phyloP scores from a whole-genome alignment of 1,140 invertebrate species.

The Pachyrhynchus sulphureomaculatus region DNA sequence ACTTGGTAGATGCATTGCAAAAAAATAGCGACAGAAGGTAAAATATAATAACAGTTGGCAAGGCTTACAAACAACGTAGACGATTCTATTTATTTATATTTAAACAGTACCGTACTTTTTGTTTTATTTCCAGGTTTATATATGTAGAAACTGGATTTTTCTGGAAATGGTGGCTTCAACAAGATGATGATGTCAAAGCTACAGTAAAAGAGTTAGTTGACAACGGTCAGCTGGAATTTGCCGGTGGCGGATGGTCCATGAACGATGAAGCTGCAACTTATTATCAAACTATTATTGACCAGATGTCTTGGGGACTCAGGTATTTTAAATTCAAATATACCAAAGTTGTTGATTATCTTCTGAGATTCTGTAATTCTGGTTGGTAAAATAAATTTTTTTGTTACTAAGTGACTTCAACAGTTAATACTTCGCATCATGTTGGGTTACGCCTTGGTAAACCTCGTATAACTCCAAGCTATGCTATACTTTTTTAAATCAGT shows the following conservation, averaged over 20 bases:
- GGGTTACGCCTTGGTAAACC: too few relatives aligned
- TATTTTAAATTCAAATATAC: too few relatives aligned
- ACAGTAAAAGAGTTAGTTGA: constrained; percentile 51
- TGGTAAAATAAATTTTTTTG: too few relatives aligned
- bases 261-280: constrained; percentile 80
- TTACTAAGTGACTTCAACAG: too few relatives aligned
- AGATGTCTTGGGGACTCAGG: constrained; percentile 68
- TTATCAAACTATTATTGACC: constrained; percentile 82
- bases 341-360: constrained; percentile 42
- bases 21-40: constrained; percentile 69
- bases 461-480: too few relatives aligned
- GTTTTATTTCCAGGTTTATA: constrained; percentile 40
- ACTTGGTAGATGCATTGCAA: constrained; percentile 75
- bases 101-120: too few relatives aligned
- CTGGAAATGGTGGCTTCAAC: constrained; percentile 69
- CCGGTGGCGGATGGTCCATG: too few relatives aligned
- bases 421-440: too few relatives aligned
- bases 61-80: too few relatives aligned
- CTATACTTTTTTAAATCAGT: too few relatives aligned
- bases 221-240: constrained; percentile 75
- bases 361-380: too few relatives aligned
- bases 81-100: too few relatives aligned
- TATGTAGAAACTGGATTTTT: constrained; percentile 54
- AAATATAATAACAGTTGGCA: not conserved
- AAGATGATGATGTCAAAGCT: constrained; percentile 56